Conservation (phyloP, 2,113 vertebrate genomes). For the Clarias magur region DNA sequence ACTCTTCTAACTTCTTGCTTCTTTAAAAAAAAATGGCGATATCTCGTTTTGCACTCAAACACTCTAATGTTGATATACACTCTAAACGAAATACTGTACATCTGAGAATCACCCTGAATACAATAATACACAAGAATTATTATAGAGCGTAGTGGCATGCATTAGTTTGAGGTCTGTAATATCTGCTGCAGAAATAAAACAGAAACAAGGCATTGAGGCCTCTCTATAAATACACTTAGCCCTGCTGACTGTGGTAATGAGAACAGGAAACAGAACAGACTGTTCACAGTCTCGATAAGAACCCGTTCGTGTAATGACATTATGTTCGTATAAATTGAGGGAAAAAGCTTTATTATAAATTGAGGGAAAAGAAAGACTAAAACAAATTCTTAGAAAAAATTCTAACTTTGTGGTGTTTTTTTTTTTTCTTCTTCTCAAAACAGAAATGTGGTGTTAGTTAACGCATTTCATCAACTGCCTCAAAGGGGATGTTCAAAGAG, state of each 20-base stretch:
- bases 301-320: neutral
- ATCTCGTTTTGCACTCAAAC: too few species aligned
- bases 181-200: neutral
- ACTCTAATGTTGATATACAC: too few species aligned
- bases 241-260: constrained; percentile 48
- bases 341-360: neutral
- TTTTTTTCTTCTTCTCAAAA: too few species aligned
- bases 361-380: neutral
- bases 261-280: constrained; percentile 57
- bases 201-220: neutral
- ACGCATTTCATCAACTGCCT: neutral
- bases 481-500: too few species aligned
- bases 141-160: too few species aligned
- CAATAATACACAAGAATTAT: too few species aligned
- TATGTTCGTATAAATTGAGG: neutral
- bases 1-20: too few species aligned
- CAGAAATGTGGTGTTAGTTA: neutral
- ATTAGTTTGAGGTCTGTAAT: neutral
- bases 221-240: constrained; percentile 15
- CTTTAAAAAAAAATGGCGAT: too few species aligned
- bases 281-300: neutral
- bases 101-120: neutral
- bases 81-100: neutral
- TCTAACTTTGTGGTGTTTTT: neutral
- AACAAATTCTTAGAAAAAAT: neutral